Evolutionary conservation across 2,888 invertebrate species (phyloP).

Genomic region (Agrotis clavis): DNA sequence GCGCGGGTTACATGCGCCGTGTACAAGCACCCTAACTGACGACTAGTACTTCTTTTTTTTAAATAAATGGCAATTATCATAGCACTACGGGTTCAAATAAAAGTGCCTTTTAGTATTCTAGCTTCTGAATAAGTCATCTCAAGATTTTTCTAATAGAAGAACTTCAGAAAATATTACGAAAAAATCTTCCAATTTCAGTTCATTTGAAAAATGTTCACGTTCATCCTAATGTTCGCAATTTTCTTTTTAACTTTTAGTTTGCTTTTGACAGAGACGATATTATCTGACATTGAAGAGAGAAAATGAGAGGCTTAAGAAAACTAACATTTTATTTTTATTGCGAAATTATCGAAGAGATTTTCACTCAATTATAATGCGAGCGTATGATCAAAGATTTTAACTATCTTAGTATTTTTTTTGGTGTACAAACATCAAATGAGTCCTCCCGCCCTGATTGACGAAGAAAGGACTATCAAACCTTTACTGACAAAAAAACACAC

Average conservation of each 20-base stretch:
- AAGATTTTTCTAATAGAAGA: not conserved
- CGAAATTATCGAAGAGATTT: not conserved
- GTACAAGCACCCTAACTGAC: too few species aligned
- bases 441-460: too few species aligned
- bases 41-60: too few species aligned
- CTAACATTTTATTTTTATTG: not conserved
- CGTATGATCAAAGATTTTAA: not conserved
- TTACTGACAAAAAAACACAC: too few species aligned
- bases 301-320: constrained; percentile 8
- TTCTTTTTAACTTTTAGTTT: constrained; percentile 45
- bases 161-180: constrained; percentile 29
- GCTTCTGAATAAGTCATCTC: constrained; percentile 22
- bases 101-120: not conserved
- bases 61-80: constrained; percentile 3
- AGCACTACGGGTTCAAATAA: not conserved
- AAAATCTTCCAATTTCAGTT: constrained; percentile 29
- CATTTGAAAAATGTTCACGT: constrained; percentile 55
- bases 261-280: constrained; percentile 23
- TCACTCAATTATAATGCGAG: not conserved
- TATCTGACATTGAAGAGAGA: constrained; percentile 26
- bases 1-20: too few species aligned
- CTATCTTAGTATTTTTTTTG: too few species aligned
- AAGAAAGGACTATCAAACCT: too few species aligned
- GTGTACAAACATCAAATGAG: too few species aligned
- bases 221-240: constrained; percentile 40